phyloP scores from a whole-genome alignment of 2,113 vertebrate species.

The Nycticebus coucang region DNA sequence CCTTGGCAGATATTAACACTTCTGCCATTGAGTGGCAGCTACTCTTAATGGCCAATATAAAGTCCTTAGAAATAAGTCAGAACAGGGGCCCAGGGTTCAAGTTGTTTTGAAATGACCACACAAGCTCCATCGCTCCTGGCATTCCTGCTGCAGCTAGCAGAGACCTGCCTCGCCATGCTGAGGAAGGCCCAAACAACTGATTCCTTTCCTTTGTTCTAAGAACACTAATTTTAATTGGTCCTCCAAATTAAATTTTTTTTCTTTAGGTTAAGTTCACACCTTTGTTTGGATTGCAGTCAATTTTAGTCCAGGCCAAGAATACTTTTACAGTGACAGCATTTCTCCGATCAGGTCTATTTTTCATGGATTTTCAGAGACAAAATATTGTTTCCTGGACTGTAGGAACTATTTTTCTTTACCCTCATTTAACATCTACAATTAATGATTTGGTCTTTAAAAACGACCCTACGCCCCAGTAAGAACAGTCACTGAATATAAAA shows the following conservation, averaged over 20 bases:
- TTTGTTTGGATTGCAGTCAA: neutral
- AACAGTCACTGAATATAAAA: neutral
- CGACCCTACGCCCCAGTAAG: neutral
- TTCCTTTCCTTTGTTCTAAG: neutral
- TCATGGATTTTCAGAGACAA: neutral
- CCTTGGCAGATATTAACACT: neutral
- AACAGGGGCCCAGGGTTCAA: neutral
- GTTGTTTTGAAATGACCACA: neutral
- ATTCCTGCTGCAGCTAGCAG: neutral
- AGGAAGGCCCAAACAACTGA: neutral
- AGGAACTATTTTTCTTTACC: neutral
- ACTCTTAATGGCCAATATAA: neutral
- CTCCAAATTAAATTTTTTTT: neutral
- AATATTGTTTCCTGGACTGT: neutral
- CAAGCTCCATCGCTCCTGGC: fast-evolving
- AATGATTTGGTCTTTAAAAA: neutral
- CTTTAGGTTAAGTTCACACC: neutral
- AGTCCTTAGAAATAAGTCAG: neutral
- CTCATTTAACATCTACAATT: neutral
- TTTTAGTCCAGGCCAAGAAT: neutral
- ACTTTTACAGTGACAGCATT: neutral
- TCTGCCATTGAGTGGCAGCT: neutral
- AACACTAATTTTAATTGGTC: neutral
- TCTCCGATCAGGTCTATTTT: neutral
- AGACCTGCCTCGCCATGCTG: too few species aligned